Percentiles rank a stretch among this genome's conserved stretches.
These are phyloP conservation scores for Taphrorychus bicolor DNA, from an alignment of 2,888 invertebrate species.

Conservation along the genomic window DNA sequence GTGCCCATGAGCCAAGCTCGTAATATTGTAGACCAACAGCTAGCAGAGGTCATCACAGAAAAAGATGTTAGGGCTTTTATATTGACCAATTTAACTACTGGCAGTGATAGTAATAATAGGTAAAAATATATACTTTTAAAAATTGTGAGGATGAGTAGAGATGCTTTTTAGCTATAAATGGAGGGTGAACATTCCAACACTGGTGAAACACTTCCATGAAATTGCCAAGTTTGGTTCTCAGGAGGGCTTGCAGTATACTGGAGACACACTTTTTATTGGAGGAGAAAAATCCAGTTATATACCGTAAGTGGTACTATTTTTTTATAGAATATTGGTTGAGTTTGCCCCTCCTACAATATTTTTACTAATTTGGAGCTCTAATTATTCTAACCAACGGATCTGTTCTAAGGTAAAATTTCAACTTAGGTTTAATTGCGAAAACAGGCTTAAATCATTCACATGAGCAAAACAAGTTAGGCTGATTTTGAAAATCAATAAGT, in stretches of 20 bases:
- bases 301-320: conserved; percentile 61
- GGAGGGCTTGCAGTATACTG: conserved; percentile 54
- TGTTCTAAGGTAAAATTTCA: too few species aligned
- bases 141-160: neutral
- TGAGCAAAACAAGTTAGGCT: too few species aligned
- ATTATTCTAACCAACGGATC: too few species aligned
- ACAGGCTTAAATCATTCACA: too few species aligned
- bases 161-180: conserved; percentile 70
- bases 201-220: conserved; percentile 70
- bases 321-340: neutral
- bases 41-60: conserved; percentile 66
- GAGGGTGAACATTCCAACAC: conserved; percentile 79
- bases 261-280: conserved; percentile 83
- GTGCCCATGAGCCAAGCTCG: conserved; percentile 75
- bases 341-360: too few species aligned
- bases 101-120: conserved; percentile 49
- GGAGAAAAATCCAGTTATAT: conserved; percentile 86
- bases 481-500: too few species aligned
- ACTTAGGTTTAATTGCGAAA: too few species aligned
- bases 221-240: conserved; percentile 71
- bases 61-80: conserved; percentile 77
- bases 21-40: conserved; percentile 69
- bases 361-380: too few species aligned
- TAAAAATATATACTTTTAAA: conserved; percentile 35
- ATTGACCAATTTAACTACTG: conserved; percentile 78